Conservation (phyloP, 2,113 vertebrate genomes). For the Chaetura pelagica region DNA sequence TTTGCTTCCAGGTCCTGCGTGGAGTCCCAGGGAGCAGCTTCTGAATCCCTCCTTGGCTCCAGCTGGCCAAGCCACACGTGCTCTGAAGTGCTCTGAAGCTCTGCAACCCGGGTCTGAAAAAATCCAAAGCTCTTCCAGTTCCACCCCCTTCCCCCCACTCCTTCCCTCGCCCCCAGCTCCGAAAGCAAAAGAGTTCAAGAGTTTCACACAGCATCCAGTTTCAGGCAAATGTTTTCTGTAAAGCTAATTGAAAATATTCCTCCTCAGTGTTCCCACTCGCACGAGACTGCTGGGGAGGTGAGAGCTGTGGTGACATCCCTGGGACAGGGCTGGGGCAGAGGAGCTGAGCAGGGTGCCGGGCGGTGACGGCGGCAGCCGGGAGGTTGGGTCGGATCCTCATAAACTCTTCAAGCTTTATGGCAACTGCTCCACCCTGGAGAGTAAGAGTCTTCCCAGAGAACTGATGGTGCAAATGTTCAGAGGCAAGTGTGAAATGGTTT, state of each 20-base stretch:
- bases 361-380: not conserved
- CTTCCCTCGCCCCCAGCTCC: not conserved
- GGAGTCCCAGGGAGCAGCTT: not conserved
- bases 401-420: conserved; percentile 3
- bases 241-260: conserved; percentile 25
- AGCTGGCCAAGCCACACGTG: not conserved
- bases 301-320: not conserved
- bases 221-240: conserved; percentile 55
- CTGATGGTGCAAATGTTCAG: not conserved
- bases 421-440: not conserved
- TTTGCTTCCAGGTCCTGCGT: not conserved
- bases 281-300: not conserved
- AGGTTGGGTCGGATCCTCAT: not conserved
- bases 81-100: not conserved
- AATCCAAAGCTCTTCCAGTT: not conserved
- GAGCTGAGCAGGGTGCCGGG: not conserved
- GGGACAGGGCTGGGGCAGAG: accelerated
- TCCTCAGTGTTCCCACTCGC: not conserved
- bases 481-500: not conserved
- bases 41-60: not conserved
- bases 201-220: conserved; percentile 60
- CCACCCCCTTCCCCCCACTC: not conserved
- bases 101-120: not conserved
- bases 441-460: not conserved
- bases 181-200: conserved; percentile 19